phyloP scores from a whole-genome alignment of 2,888 invertebrate genomes.

The Altica lythri region DNA sequence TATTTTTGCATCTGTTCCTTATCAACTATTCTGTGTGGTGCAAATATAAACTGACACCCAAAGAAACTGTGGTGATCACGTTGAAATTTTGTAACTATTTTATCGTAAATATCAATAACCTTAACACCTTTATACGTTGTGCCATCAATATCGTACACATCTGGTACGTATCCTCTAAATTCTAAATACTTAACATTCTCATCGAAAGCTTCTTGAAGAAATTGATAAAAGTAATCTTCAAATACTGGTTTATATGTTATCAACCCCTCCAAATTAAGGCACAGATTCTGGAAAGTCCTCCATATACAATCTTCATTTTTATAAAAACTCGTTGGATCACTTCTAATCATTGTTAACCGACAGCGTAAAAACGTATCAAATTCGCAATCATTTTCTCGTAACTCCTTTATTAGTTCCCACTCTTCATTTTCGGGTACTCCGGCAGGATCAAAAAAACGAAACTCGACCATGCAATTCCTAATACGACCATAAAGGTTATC shows the following conservation, averaged over 20 bases:
- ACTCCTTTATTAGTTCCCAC: conserved; percentile 39
- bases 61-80: no score
- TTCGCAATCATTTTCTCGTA: conserved; percentile 37
- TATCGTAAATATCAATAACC: conserved; percentile 58
- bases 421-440: conserved; percentile 20
- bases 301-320: conserved; percentile 58
- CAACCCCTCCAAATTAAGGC: conserved; percentile 52
- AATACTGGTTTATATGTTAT: conserved; percentile 62
- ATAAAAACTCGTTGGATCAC: conserved; percentile 48
- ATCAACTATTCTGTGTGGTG: conserved; percentile 59
- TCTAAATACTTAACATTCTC: conserved; percentile 70
- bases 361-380: conserved; percentile 62
- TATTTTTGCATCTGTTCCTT: conserved; percentile 50
- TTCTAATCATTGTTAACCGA: conserved; percentile 63
- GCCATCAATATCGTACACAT: conserved; percentile 64
- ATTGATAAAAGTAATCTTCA: conserved; percentile 62
- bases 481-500: conserved; percentile 24
- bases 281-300: conserved; percentile 60
- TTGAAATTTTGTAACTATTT: conserved; percentile 56
- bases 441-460: conserved; percentile 24
- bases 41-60: conserved; percentile 66
- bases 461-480: background rate
- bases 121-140: conserved; percentile 57
- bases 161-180: conserved; percentile 61
- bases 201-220: conserved; percentile 63